Conservation (phyloP, 2,797 vertebrate species). For the Catostomus latipinnis region DNA sequence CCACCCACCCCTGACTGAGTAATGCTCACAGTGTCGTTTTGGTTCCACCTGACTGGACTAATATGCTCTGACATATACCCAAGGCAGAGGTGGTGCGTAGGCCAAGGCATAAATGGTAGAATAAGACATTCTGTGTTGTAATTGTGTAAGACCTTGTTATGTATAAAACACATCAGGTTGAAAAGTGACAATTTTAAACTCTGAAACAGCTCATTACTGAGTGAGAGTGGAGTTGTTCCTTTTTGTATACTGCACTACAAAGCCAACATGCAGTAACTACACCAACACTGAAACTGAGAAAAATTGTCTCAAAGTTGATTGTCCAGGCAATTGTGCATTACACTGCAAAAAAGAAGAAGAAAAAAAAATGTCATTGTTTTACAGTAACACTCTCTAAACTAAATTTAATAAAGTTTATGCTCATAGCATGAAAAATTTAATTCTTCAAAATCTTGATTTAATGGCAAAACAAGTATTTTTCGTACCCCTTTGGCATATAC, state of each 20-base stretch:
- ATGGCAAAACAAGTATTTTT: too few species aligned
- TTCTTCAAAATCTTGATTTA: too few species aligned
- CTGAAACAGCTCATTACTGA: background rate
- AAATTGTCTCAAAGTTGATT: too few species aligned
- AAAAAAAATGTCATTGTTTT: too few species aligned
- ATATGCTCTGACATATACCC: slow-evolving; percentile 33
- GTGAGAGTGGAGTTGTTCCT: background rate
- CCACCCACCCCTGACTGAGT: slow-evolving; percentile 31
- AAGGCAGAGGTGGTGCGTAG: slow-evolving; percentile 23
- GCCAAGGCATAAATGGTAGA: slow-evolving; percentile 13
- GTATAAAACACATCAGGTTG: slow-evolving; percentile 3
- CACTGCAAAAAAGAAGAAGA: too few species aligned
- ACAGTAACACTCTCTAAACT: too few species aligned
- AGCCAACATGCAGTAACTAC: too few species aligned
- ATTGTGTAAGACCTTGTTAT: background rate
- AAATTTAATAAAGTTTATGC: too few species aligned
- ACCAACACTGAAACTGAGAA: too few species aligned
- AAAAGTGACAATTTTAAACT: background rate
- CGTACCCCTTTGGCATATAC: too few species aligned
- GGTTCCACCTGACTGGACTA: slow-evolving; percentile 32
- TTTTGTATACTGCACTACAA: background rate
- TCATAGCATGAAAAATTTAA: too few species aligned
- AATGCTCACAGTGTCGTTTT: slow-evolving; percentile 40
- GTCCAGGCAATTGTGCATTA: too few species aligned
- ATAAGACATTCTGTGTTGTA: background rate